Percentiles rank a stretch among this genome's conserved stretches.
Conservation (phyloP, 2,797 vertebrate species). For the Mycteria americana region DNA sequence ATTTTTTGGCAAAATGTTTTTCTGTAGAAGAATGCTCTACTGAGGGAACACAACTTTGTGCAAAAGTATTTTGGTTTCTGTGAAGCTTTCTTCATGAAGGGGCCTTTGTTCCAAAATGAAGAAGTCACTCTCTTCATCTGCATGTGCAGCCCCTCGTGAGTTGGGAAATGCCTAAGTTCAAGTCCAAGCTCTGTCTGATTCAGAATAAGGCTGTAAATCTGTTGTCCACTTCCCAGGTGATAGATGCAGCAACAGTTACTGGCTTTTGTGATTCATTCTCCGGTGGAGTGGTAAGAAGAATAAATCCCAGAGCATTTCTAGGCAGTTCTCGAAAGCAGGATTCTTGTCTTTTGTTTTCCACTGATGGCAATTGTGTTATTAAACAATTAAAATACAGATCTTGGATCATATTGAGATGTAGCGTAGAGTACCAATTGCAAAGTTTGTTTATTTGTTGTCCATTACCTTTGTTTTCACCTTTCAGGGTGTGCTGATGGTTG, state of each 20-base stretch:
- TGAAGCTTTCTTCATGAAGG: background rate
- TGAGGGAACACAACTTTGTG: background rate
- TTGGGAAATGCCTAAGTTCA: background rate
- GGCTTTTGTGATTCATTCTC: background rate
- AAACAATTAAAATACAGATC: background rate
- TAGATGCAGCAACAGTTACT: background rate
- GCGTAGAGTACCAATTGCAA: background rate
- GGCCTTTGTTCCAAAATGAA: background rate
- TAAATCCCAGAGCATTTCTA: background rate
- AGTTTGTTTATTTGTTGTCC: background rate
- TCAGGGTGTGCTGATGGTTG: slow-evolving; percentile 97
- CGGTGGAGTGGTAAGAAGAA: background rate
- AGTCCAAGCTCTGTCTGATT: background rate
- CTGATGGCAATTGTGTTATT: background rate
- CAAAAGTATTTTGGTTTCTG: background rate
- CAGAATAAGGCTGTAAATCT: background rate
- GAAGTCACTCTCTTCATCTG: background rate
- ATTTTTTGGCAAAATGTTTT: background rate
- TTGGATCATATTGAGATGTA: background rate
- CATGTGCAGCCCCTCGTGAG: background rate
- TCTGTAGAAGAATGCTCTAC: background rate
- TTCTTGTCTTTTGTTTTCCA: background rate
- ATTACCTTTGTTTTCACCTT: background rate
- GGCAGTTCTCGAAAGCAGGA: background rate
- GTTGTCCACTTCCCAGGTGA: background rate